Evolutionary conservation across 2,888 invertebrate species (phyloP).

Genomic region (Biston betularia): DNA sequence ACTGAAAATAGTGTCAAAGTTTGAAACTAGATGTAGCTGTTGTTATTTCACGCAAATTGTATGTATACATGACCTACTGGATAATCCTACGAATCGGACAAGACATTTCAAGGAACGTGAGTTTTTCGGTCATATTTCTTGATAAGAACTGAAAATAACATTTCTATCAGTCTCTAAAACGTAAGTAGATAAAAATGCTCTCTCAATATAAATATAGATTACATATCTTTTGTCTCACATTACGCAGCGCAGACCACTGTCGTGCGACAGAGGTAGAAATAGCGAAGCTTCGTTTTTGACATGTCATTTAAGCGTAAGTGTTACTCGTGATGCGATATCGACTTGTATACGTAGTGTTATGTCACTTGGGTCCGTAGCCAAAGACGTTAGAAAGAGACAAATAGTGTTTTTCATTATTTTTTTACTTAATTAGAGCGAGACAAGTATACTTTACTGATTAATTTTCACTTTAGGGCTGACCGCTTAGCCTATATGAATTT

Average conservation of each 20-base stretch:
- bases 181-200: background rate
- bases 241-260: conserved; percentile 29
- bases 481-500: no score
- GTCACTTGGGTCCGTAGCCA: conserved; percentile 19
- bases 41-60: no score
- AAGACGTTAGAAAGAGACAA: background rate
- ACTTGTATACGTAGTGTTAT: conserved; percentile 35
- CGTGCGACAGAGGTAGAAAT: conserved; percentile 11
- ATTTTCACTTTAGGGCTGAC: no score
- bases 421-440: background rate
- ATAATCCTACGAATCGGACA: background rate
- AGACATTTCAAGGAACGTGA: background rate
- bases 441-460: background rate
- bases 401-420: no score
- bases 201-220: conserved; percentile 6
- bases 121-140: background rate
- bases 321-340: conserved; percentile 36
- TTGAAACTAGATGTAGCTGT: no score
- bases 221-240: conserved; percentile 9
- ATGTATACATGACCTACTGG: background rate
- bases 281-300: conserved; percentile 24
- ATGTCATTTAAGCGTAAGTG: conserved; percentile 25
- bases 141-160: background rate
- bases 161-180: background rate
- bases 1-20: no score